Base-by-base conservation (phyloP, 2,797 vertebrate genomes). In the Siniperca undulata region DNA sequence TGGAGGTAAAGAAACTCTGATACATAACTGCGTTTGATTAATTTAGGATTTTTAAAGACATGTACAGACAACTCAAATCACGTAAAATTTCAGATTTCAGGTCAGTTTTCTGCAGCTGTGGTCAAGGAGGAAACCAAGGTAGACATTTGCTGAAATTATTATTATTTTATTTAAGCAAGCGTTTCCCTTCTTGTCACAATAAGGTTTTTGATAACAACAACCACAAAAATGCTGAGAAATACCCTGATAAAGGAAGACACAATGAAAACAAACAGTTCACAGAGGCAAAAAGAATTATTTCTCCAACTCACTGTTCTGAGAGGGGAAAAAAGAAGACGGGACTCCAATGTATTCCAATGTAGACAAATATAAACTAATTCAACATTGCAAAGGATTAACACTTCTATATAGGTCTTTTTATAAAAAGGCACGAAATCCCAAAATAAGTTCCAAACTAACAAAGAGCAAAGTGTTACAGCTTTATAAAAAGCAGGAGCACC, bases 321-420 rank as follows among this genome's bases (percentile, higher is more conserved):
- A 16, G 9, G 14, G 36, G 1, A 0, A 30, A 30, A 13, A 20
- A 24, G 6, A 14, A 5, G 14, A 14, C 2, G 0, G 6, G 44
- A 9, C 20, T 14, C 7, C 6, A 13, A 19, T 70, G 36, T 24
- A 13, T 42, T 27, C 20, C 11, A 38, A 4, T 27, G 44, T 53
- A 0, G 2, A 27, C 6, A 48, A 20, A 30, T 20, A 0, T 12
- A 30, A 72, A 16, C 14, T 4, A 16, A 8, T 10, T 13, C 3
- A 40, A 53, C 7, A n/a, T 6, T 36, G 27, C 7, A n/a, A 24
- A 27, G 0, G 34, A 52, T 55, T 17, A 22, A 55, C 0, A 34
- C 3, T 7, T 40, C 9, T 6, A 56, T 4, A 42, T 7, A 24
- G 30, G 13, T 14, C 22, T 27, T 17, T 56, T 48, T 8, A 48